phyloP scores from a whole-genome alignment of 2,113 vertebrate species.

The Pseudolaguvia tuberculata region DNA sequence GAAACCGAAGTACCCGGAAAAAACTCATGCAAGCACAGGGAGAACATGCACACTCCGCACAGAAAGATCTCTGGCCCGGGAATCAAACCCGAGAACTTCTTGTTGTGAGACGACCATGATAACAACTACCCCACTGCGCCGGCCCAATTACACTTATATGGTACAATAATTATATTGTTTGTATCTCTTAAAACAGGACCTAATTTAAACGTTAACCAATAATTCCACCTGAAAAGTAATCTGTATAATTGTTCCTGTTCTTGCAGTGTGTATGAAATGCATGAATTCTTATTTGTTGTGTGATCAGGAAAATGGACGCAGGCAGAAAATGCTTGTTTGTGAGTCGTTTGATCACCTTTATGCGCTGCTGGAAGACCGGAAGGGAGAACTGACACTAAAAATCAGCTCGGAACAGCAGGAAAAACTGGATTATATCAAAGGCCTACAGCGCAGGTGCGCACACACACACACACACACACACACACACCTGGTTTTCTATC shows the following conservation, averaged over 20 bases:
- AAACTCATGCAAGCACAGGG: no score
- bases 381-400: slow-evolving; percentile 80
- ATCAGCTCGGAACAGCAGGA: slow-evolving; percentile 86
- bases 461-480: not conserved
- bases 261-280: not conserved
- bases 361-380: slow-evolving; percentile 85
- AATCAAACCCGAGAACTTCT: no score
- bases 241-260: not conserved
- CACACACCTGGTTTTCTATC: no score
- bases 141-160: no score
- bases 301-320: slow-evolving; percentile 81
- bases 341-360: slow-evolving; percentile 92
- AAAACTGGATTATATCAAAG: slow-evolving; percentile 80
- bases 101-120: no score
- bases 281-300: not conserved
- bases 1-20: no score
- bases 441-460: slow-evolving; percentile 79
- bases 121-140: no score
- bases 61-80: no score
- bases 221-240: not conserved
- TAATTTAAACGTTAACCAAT: not conserved
- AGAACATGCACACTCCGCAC: no score
- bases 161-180: not conserved
- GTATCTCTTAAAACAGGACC: not conserved
- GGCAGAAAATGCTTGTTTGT: slow-evolving; percentile 89